A percentile compares a stretch with the other conserved stretches of the same genome.
Evolutionary conservation across 2,797 vertebrate species (phyloP).

Genomic region (Phrynocephalus forsythii): DNA sequence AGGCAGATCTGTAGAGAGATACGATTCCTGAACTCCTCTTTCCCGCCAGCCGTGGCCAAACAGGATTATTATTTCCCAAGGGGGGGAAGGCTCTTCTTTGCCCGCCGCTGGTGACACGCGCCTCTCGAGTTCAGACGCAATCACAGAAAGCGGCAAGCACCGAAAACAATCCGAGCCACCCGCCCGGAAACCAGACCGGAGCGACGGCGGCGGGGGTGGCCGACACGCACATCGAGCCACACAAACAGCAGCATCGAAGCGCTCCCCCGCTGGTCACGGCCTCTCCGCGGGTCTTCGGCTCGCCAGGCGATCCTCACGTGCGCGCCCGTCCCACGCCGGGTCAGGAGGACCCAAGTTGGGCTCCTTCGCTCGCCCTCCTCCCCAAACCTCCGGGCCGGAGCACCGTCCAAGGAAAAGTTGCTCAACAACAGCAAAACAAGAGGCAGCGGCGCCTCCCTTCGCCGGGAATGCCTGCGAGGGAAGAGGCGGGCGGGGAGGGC

Average conservation of each 20-base stretch:
- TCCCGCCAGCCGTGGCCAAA: slow-evolving; percentile 1
- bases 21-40: background rate
- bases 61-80: slow-evolving; percentile 6
- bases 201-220: background rate
- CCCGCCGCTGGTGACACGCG: background rate
- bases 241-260: background rate
- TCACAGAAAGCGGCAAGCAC: no score
- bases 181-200: background rate
- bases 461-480: background rate
- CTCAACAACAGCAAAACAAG: background rate
- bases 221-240: background rate
- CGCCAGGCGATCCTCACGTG: background rate
- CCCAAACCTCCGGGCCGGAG: background rate
- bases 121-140: background rate
- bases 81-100: background rate
- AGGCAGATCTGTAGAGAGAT: background rate
- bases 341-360: background rate
- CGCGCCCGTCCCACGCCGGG: no score
- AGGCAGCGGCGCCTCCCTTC: background rate
- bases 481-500: background rate
- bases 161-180: background rate
- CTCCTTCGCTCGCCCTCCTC: background rate
- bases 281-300: background rate
- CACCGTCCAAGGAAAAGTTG: slow-evolving; percentile 17
- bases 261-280: background rate